phyloP scores from a whole-genome alignment of 2,113 vertebrate genomes.

The Rhinichthys klamathensis region DNA sequence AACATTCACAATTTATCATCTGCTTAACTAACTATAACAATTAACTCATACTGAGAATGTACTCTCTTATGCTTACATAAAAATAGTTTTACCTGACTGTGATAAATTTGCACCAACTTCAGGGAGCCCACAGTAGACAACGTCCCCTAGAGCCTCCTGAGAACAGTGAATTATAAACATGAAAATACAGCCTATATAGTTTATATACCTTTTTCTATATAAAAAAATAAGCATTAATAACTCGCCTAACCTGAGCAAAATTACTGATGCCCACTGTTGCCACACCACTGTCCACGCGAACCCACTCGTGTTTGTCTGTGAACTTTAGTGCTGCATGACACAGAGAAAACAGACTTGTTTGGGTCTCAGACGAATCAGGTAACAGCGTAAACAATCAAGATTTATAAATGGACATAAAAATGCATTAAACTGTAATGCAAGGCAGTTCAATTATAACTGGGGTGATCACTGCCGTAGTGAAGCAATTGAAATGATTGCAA shows the following conservation, averaged over 20 bases:
- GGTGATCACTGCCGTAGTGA: neutral
- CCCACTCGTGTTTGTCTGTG: slow-evolving; percentile 98
- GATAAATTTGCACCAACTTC: slow-evolving; percentile 91
- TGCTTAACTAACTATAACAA: too few relatives aligned
- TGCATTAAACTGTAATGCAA: neutral
- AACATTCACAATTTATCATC: neutral
- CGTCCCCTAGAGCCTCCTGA: slow-evolving; percentile 94
- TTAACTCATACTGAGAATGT: neutral
- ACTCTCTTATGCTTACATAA: neutral
- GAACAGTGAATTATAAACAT: neutral
- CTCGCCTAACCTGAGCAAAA: slow-evolving; percentile 89
- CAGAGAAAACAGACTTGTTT: neutral
- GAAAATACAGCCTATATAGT: neutral
- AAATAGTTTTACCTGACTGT: slow-evolving; percentile 82
- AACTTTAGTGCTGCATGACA: slow-evolving; percentile 85
- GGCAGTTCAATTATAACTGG: neutral
- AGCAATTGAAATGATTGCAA: neutral
- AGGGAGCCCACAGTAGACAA: slow-evolving; percentile 97
- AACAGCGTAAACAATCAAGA: neutral
- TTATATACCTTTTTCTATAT: neutral
- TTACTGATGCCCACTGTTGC: slow-evolving; percentile 97
- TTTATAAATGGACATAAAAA: neutral
- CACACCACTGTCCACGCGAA: slow-evolving; percentile 85
- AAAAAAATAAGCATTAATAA: neutral
- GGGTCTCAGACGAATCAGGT: too few relatives aligned